phyloP scores from a whole-genome alignment of 30 jellyfish, hydroid and myxozoan genomes.

The Hydra vulgaris region DNA sequence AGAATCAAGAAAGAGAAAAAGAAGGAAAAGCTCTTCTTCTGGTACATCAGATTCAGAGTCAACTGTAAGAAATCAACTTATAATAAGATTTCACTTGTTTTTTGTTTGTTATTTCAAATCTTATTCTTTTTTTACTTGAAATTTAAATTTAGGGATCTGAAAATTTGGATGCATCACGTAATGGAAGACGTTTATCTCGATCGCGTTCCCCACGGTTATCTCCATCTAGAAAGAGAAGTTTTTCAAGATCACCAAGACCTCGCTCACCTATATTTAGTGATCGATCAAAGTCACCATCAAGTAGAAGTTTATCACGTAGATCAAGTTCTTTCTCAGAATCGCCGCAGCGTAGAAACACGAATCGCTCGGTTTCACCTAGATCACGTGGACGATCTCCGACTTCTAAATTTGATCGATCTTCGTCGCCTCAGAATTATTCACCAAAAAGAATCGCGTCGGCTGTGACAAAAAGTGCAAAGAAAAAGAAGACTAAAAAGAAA shows the following conservation, averaged over 20 bases:
- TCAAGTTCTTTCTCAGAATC: neutral
- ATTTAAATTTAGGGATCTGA: neutral
- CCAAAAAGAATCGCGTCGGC: constrained; percentile 17
- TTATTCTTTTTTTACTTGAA: neutral
- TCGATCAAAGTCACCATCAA: constrained; percentile 9
- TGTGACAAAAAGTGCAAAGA: constrained; percentile 17
- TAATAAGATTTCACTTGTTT: too few relatives aligned
- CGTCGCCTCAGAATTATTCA: constrained; percentile 22
- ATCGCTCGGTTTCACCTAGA: constrained; percentile 8
- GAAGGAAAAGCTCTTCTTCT: constrained; percentile 8
- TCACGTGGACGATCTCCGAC: neutral
- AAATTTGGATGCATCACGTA: neutral
- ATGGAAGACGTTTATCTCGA: neutral
- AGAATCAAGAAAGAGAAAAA: neutral
- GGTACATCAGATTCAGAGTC: constrained; percentile 5
- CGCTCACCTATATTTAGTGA: constrained; percentile 4
- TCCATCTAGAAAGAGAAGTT: neutral
- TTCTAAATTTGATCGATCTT: constrained; percentile 10
- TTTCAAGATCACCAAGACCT: constrained; percentile 10
- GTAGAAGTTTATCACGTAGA: constrained; percentile 8
- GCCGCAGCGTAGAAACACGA: neutral
- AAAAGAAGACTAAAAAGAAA: constrained; percentile 12
- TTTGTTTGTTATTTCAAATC: too few relatives aligned
- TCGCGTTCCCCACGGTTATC: neutral
- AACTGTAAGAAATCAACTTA: constrained; percentile 6